Evolutionary conservation across 2,113 vertebrate species (phyloP), one percentile per base, ranked within the genome.

Genomic region (Platycercus adscitus): DNA sequence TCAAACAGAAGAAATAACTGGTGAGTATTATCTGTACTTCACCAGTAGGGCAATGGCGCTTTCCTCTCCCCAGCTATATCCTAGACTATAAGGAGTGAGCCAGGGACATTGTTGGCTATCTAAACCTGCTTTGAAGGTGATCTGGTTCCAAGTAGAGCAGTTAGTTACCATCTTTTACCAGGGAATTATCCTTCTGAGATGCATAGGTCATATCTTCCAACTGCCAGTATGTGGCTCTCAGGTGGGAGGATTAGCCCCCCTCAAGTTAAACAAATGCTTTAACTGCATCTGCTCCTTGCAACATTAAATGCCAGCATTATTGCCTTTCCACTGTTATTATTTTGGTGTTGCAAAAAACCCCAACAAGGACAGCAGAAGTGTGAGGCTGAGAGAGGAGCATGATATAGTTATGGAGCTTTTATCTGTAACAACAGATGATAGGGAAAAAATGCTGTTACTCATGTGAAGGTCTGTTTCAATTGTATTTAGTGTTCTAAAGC

Each of bases 41-140:
- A 8, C 14, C 11, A 19, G 28, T 4, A 41, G 21, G 26, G 15
- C 9, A 43, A 15, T 2, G 8, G 41, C 2, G 1, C 37, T 39
- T 31, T 69, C 29, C 43, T 91, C 21, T 46, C 17, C 17, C 7
- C 49, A 41, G 19, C 25, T 10, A 1, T 11, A 10, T 8, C 41
- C 43, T 35, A 56, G 61, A 21, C 25, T 41, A 41, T 26, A 13
- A 70, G 72, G 49, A 49, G 15, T 5, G 46, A 53, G 18, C 15
- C 25, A 29, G 63, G 50, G 21, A 14, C 17, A 4, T 11, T 58
- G 53, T 19, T 83, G 83, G 21, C 3, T 26, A 9, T 7, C 55
- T 39, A 29, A 49, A 11, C 14, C 17, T n/a, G 25, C 50, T 66
- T 25, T 81, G 71, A 20, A 83, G 64, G 43, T 73, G 25, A 46